These are phyloP conservation scores for Threskiornis aethiopicus DNA, from an alignment of 2,797 vertebrate genomes.

Conservation along the genomic window DNA sequence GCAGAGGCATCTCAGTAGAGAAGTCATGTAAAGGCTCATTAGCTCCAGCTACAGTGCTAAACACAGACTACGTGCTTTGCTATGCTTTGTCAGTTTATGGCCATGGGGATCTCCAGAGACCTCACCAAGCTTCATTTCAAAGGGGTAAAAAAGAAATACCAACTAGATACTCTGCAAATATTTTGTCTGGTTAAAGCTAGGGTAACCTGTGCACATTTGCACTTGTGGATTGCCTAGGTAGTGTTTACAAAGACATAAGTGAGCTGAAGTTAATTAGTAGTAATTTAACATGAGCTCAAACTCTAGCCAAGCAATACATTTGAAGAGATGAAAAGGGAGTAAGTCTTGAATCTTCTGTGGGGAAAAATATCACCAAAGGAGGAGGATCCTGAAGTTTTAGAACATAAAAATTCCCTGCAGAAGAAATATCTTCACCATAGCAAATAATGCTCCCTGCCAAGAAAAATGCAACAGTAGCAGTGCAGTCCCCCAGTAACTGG, in stretches of 20 bases:
- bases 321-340: background rate
- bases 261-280: background rate
- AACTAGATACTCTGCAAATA: background rate
- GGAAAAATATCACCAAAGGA: background rate
- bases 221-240: background rate
- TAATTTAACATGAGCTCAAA: background rate
- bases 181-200: background rate
- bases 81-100: background rate
- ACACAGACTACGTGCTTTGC: background rate
- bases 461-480: background rate
- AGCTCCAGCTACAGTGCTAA: background rate
- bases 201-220: background rate
- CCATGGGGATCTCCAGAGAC: background rate
- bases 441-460: background rate
- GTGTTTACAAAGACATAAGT: background rate
- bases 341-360: background rate
- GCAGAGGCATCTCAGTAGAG: background rate
- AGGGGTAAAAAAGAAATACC: background rate
- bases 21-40: background rate
- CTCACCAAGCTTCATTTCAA: background rate
- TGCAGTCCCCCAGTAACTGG: background rate
- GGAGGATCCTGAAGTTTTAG: background rate
- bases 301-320: background rate
- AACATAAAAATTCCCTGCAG: background rate
- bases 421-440: background rate